Conservation (phyloP, 2,888 invertebrate genomes). For the Melipona bicolor region DNA sequence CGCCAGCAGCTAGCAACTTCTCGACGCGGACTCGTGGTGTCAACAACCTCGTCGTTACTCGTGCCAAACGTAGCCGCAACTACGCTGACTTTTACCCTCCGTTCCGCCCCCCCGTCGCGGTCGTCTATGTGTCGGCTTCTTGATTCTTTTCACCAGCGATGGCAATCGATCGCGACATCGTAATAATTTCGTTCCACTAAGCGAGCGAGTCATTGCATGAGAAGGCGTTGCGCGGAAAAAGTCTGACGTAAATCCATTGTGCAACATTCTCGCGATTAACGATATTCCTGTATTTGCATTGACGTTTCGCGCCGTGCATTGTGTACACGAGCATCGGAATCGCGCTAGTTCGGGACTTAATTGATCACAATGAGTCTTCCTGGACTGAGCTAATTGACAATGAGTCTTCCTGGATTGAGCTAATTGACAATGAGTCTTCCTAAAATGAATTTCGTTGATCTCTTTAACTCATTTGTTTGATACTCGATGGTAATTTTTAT, state of each 20-base stretch:
- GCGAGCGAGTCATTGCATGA: background rate
- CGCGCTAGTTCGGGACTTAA: slow-evolving; percentile 14
- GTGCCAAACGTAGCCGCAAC: slow-evolving; percentile 39
- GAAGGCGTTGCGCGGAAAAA: background rate
- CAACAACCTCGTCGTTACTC: slow-evolving; percentile 70
- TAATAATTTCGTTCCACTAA: slow-evolving; percentile 11
- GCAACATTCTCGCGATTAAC: slow-evolving; percentile 24
- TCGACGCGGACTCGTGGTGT: slow-evolving; percentile 53
- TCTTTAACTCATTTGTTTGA: background rate
- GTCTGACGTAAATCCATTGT: slow-evolving; percentile 22
- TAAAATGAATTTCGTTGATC: slow-evolving; percentile 3
- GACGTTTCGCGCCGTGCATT: background rate
- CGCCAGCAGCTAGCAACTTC: slow-evolving; percentile 13
- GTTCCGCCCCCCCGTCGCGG: slow-evolving; percentile 14
- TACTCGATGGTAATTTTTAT: background rate
- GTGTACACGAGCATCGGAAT: background rate
- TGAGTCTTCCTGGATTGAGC: background rate
- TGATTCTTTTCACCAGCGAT: slow-evolving; percentile 28
- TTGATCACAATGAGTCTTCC: slow-evolving; percentile 9
- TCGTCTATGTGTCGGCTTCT: slow-evolving; percentile 20
- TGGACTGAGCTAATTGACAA: slow-evolving; percentile 12
- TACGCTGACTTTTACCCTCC: slow-evolving; percentile 25
- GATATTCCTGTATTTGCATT: slow-evolving; percentile 12
- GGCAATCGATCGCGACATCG: slow-evolving; percentile 17
- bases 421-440: no score